A percentile compares a stretch with the other conserved stretches of the same genome.
phyloP scores from a whole-genome alignment of 2,888 invertebrate genomes.

The Drosophila longiperda region DNA sequence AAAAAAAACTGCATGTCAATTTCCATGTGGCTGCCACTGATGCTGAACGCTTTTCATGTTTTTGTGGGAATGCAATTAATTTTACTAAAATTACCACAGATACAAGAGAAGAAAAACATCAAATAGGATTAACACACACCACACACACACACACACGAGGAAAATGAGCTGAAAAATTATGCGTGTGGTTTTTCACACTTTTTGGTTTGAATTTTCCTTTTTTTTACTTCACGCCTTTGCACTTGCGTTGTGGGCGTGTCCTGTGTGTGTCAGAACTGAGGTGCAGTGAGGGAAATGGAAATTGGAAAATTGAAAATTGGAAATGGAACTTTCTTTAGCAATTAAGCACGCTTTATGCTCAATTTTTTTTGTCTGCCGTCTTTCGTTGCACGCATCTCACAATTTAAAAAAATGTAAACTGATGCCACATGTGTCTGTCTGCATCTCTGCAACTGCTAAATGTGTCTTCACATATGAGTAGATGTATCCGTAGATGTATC shows the following conservation, averaged over 20 bases:
- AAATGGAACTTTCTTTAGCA: slow-evolving; percentile 70
- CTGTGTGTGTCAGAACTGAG: slow-evolving; percentile 56
- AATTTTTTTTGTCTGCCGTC: slow-evolving; percentile 59
- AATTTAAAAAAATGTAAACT: slow-evolving; percentile 56
- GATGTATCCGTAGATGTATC: slow-evolving; percentile 40
- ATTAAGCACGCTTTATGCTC: slow-evolving; percentile 80
- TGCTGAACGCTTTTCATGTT: slow-evolving; percentile 36
- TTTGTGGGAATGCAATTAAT: slow-evolving; percentile 72
- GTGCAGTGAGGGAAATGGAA: slow-evolving; percentile 26
- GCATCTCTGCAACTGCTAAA: slow-evolving; percentile 13
- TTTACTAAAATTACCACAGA: slow-evolving; percentile 80
- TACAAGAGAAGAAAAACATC: slow-evolving; percentile 7
- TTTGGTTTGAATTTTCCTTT: slow-evolving; percentile 9
- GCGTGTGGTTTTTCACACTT: slow-evolving; percentile 78
- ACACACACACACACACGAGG: background rate
- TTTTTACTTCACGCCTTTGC: slow-evolving; percentile 66
- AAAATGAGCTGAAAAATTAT: slow-evolving; percentile 23
- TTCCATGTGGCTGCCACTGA: slow-evolving; percentile 53
- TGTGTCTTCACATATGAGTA: slow-evolving; percentile 21
- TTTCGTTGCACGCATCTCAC: slow-evolving; percentile 59
- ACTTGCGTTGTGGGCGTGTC: slow-evolving; percentile 61
- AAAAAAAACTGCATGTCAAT: slow-evolving; percentile 32
- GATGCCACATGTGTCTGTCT: slow-evolving; percentile 72
- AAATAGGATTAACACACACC: slow-evolving; percentile 40
- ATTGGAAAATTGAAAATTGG: slow-evolving; percentile 54